A percentile compares a stretch with the other conserved stretches of the same genome.
phyloP scores from a whole-genome alignment of 2,888 invertebrate genomes.

The Cephus nigrinus region DNA sequence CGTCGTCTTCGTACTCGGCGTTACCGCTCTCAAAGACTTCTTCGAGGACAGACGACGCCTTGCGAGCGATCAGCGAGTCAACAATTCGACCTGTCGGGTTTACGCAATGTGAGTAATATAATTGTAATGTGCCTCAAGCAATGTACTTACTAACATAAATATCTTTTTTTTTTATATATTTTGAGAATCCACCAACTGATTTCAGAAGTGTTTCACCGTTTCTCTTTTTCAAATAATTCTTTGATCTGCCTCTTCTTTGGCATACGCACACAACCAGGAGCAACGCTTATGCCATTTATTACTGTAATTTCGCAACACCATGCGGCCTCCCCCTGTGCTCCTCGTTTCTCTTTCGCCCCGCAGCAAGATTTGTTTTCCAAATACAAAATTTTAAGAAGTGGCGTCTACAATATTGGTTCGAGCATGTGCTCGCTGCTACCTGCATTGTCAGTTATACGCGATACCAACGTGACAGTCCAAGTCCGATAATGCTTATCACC shows the following conservation, averaged over 20 bases:
- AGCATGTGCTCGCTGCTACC: background rate
- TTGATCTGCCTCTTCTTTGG: background rate
- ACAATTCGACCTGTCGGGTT: conserved; percentile 91
- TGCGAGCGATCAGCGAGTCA: conserved; percentile 92
- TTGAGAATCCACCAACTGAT: background rate
- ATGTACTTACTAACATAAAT: background rate
- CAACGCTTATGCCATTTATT: background rate
- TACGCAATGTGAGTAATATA: conserved; percentile 82
- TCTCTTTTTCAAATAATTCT: background rate
- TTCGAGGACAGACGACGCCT: conserved; percentile 93
- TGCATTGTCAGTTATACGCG: background rate
- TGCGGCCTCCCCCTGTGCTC: background rate
- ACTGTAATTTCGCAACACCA: background rate
- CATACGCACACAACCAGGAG: background rate
- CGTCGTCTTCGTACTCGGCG: conserved; percentile 92
- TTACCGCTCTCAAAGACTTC: conserved; percentile 94
- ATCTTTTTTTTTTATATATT: background rate
- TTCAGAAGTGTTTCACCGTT: background rate
- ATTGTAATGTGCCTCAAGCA: conserved; percentile 17
- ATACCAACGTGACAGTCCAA: background rate
- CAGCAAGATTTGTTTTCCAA: background rate
- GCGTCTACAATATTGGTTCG: background rate
- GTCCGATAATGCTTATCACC: background rate
- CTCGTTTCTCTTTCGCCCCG: background rate
- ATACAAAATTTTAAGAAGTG: background rate